Evolutionary conservation across 2,797 vertebrate genomes (phyloP).

Genomic region (Semotilus atromaculatus): DNA sequence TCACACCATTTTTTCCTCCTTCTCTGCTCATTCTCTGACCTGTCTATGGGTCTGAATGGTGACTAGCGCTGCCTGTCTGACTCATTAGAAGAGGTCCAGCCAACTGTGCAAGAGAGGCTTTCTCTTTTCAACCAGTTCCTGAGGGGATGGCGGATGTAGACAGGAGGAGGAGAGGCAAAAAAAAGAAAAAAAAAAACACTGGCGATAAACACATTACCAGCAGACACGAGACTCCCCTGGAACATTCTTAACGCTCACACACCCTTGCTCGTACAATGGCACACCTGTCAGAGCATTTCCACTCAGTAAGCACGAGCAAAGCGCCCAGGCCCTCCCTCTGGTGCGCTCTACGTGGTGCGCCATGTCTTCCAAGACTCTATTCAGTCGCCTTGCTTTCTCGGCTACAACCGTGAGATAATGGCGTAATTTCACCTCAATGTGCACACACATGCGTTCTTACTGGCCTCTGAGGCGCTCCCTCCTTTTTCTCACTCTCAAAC

Average conservation of each 20-base stretch:
- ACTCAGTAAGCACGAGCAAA: slow-evolving; percentile 84
- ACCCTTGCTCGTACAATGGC: slow-evolving; percentile 79
- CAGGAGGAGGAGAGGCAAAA: slow-evolving; percentile 43
- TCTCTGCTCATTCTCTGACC: slow-evolving; percentile 58
- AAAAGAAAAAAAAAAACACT: slow-evolving; percentile 53
- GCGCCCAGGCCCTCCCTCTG: slow-evolving; percentile 71
- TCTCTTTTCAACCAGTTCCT: slow-evolving; percentile 60
- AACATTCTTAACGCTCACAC: slow-evolving; percentile 54
- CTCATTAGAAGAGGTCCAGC: slow-evolving; percentile 70
- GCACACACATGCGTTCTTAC: slow-evolving; percentile 66
- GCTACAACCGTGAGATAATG: slow-evolving; percentile 79
- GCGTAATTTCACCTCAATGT: slow-evolving; percentile 79
- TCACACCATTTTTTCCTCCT: slow-evolving; percentile 30
- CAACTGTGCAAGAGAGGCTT: slow-evolving; percentile 77
- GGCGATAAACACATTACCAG: slow-evolving; percentile 52
- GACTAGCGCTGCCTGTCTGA: slow-evolving; percentile 69
- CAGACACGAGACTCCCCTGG: slow-evolving; percentile 58
- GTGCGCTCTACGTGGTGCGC: slow-evolving; percentile 78
- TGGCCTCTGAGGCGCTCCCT: slow-evolving; percentile 55
- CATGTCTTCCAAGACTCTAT: slow-evolving; percentile 80
- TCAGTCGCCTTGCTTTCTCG: slow-evolving; percentile 78
- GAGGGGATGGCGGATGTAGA: slow-evolving; percentile 52
- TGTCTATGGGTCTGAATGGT: slow-evolving; percentile 55
- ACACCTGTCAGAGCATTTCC: slow-evolving; percentile 85
- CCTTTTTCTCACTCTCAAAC: slow-evolving; percentile 49